Evolutionary conservation across 2,888 invertebrate genomes (phyloP).

Genomic region (Hyalella azteca): DNA sequence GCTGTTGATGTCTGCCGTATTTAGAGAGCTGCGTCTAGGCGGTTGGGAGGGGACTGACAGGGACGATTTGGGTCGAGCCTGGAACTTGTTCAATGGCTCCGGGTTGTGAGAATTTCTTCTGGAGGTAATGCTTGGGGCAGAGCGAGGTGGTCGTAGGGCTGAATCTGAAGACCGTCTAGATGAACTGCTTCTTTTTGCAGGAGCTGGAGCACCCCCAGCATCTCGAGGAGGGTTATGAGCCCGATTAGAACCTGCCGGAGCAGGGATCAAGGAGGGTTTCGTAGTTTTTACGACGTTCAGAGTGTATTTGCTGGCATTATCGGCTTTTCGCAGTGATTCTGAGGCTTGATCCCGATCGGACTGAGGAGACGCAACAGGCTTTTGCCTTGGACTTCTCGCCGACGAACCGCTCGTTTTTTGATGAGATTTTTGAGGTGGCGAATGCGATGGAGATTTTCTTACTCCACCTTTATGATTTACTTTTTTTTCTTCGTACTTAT

Average conservation of each 20-base stretch:
- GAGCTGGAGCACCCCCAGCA: neutral
- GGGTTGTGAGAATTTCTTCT: neutral
- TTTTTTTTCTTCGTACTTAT: neutral
- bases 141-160: neutral
- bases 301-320: neutral
- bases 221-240: neutral
- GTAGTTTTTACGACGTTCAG: neutral
- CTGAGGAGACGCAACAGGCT: neutral
- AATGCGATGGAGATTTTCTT: neutral
- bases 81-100: neutral
- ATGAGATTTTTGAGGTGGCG: neutral
- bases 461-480: neutral
- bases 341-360: neutral
- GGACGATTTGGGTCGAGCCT: neutral
- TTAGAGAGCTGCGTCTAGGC: conserved; percentile 1
- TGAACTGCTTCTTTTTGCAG: neutral
- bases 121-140: neutral
- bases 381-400: neutral
- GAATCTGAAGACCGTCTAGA: neutral
- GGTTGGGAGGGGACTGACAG: neutral
- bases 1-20: neutral
- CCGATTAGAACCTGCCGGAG: neutral
- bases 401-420: neutral
- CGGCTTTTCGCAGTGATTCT: neutral
- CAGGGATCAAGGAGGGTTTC: neutral